Base-by-base conservation (phyloP, 2,888 invertebrate genomes). In the Oxytorus armatus region DNA sequence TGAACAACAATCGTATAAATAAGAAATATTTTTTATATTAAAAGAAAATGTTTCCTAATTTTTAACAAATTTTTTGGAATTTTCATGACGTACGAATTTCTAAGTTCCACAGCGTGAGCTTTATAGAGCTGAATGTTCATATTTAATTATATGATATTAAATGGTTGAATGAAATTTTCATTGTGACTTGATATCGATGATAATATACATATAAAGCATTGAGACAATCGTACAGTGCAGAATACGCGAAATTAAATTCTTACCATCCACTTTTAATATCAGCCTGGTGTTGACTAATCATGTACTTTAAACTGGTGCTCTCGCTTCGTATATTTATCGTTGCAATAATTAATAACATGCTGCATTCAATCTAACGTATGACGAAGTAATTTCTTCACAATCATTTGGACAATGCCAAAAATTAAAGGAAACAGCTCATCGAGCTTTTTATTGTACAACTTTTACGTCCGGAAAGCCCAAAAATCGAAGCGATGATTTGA, bases 301-400 rank as follows among this genome's bases (percentile, higher is more conserved):
- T n/a, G n/a, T n/a, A n/a, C n/a, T n/a, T 10, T 33, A 21, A 3
- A 21, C n/a, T 8, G 10, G 16, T 21, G 18, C 42, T 65, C 1
- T 21, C 23, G 1, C 36, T 10, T 16, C 7, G 23, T 10, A n/a
- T 68, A 25, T 23, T 53, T 11, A 68, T n/a, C 8, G 44, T 57
- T 49, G 69, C 68, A 61, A 72, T 53, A 47, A 57, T 57, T 39
- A n/a, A 69, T 29, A 61, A 49, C 83, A 83, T 83, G 83, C 83
- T 70, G 72, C 77, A 82, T 82, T 77, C 82, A 53, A 53, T 25
- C 18, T 63, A 69, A 74, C 23, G 44, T 73, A 44, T 42, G 8
- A 44, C 16, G 21, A 47, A 18, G 63, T 25, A 16, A 55, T 63
- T 18, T 36, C 16, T 53, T 63, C 23, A 33, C 11, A n/a, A 33